Evolutionary conservation across 2,888 invertebrate genomes (phyloP).

Genomic region (Amphimallon solstitiale): DNA sequence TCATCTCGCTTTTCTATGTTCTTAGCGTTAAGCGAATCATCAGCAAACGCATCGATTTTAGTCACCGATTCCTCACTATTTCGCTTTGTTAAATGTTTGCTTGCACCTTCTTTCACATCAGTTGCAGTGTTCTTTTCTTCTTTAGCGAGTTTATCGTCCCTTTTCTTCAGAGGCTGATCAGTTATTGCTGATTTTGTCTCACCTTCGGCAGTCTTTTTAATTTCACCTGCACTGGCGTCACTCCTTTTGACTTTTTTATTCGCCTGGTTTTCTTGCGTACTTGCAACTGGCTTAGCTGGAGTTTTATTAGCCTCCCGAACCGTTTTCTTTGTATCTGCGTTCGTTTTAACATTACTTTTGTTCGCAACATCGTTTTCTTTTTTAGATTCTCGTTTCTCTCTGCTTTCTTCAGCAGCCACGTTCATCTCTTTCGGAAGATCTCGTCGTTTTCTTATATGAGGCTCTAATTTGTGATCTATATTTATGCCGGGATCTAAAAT

Average conservation of each 20-base stretch:
- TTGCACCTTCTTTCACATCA: not conserved
- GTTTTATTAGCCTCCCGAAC: conserved; percentile 30
- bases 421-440: conserved; percentile 22
- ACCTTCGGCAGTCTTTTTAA: not conserved
- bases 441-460: conserved; percentile 54
- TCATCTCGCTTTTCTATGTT: conserved; percentile 23
- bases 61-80: not conserved
- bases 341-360: not conserved
- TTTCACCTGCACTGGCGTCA: not conserved
- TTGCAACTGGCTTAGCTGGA: conserved; percentile 3
- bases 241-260: conserved; percentile 5
- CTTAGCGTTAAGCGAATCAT: conserved; percentile 6
- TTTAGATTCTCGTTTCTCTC: not conserved
- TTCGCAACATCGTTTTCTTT: conserved; percentile 9
- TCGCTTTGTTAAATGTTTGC: not conserved
- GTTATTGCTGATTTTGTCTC: not conserved
- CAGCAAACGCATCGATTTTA: not conserved
- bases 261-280: not conserved
- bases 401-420: not conserved
- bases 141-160: not conserved
- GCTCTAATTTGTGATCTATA: conserved; percentile 49
- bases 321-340: conserved; percentile 26
- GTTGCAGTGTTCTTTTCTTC: not conserved
- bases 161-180: not conserved
- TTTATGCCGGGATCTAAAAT: conserved; percentile 54